Base-by-base conservation (phyloP, 2,113 vertebrate genomes). In the Dasyprocta punctata region DNA sequence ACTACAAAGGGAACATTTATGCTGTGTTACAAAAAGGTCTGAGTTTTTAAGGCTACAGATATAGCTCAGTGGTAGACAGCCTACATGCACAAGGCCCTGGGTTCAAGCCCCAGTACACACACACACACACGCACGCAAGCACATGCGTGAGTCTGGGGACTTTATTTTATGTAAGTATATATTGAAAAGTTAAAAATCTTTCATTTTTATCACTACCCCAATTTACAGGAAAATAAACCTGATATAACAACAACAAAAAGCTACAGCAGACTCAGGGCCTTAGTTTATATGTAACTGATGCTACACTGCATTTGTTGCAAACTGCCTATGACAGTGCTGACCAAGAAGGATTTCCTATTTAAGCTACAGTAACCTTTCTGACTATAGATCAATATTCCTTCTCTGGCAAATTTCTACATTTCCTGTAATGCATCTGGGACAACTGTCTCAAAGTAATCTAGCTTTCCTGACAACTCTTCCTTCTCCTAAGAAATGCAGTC, bases 381-480 rank as follows among this genome's bases (percentile, higher is more conserved):
- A 44, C 38, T 71, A 33, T 24, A 24, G 41, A 11, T 73, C 60
- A 82, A 83, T 52, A 52, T n/a, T 75, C 54, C 38, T 67, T 73
- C 56, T 82, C 86, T 60, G 41, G 7, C 38, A 63, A 33, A 33
- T 58, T 73, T 89, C 67, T 89, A 82, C 22, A 67, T 22, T 87
- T 78, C 99, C 99, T 99, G 99, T 99, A 99, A 99, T 99, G 99
- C 98, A 99, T 99, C 99, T 99, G 99, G 98, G 99, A 99, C 98
- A 99, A 99, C 99, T 99, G 99, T 99, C 99, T 99, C 99, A 99
- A 99, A 99, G 99, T 99, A 99, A 99, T 99, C 99, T 99, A 99
- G 99, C 99, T 99, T 99, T 99, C 99, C 99, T 99, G 99, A 99
- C 99, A 99, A 99, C 98, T 99, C 99, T 99, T 99, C 99, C 99